Conservation (phyloP, 1,140 invertebrate genomes). For the Eciton burchellii region DNA sequence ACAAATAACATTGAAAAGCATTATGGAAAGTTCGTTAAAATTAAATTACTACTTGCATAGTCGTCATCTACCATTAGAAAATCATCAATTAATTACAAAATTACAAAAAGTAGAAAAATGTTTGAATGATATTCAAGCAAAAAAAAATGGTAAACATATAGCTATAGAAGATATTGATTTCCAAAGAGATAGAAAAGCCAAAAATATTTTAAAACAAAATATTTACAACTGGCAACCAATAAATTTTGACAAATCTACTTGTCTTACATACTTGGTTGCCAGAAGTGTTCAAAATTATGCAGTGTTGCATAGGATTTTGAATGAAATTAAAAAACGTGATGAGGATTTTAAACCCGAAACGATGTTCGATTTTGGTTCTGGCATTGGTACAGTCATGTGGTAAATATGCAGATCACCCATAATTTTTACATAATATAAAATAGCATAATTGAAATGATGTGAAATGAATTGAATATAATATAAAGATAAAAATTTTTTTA, state of each 20-base stretch:
- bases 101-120: conserved; percentile 79
- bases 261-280: conserved; percentile 89
- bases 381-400: conserved; percentile 93
- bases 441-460: conserved; percentile 40
- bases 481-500: conserved; percentile 24
- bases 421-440: conserved; percentile 11
- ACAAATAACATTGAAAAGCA: conserved; percentile 86
- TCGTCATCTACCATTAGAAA: conserved; percentile 88
- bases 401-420: conserved; percentile 78
- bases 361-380: conserved; percentile 96
- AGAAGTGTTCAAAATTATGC: conserved; percentile 92
- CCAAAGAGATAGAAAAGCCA: conserved; percentile 76
- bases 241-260: conserved; percentile 88
- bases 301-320: conserved; percentile 89
- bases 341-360: conserved; percentile 90
- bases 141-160: conserved; percentile 57
- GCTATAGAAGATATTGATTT: conserved; percentile 74
- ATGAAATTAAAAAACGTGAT: conserved; percentile 89
- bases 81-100: conserved; percentile 85
- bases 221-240: conserved; percentile 91
- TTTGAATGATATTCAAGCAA: conserved; percentile 65
- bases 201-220: conserved; percentile 86
- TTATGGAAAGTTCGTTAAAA: conserved; percentile 85
- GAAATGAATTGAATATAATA: too few relatives aligned
- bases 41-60: conserved; percentile 88